Base-by-base conservation (phyloP, 1,140 invertebrate species). In the Arctopsyche grandis region DNA sequence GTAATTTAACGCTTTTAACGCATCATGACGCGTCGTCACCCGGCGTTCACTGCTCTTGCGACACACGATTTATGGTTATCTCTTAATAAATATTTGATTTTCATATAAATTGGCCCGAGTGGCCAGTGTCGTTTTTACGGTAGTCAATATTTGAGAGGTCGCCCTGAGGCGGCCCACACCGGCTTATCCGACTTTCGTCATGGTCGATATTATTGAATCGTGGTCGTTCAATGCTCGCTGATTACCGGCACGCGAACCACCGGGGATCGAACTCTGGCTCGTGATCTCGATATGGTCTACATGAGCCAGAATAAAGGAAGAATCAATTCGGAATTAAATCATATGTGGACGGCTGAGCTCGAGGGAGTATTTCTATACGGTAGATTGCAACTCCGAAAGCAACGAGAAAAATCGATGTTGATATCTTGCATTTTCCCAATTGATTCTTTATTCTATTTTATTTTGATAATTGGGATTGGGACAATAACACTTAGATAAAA, bases 51-150 rank as follows among this genome's bases (percentile, higher is more conserved):
- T 1, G 56, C 56, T 38, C n/a, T 66, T 66, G 26, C 63, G 46
- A 29, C 71, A 74, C 48, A 1, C 71, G 48, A 52, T 74, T 56
- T 76, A 60, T 24, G 74, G 56, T 76, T 76, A 76, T 76, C 74
- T 76, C 74, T 76, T 76, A 76, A 76, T 76, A 76, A 76, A 76
- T 46, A 38, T 76, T 63, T 48, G 48, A 76, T 63, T 76, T 76
- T 76, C 58, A 76, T 63, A 76, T 76, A 76, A 76, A 76, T 76
- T 63, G 58, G 21, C n/a, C 29, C 70, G 26, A 70, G 29, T 70
- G 21, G 26, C 24, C 60, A 16, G 48, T 52, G 63, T 66, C 21
- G 69, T 71, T 48, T 71, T 71, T 71, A 71, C 69, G 69, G 69
- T 71, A 71, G 69, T 71, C 69, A 48, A 46, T 71, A 48, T 71